These are phyloP conservation scores for Cecidostiba fungosa DNA, from an alignment of 2,888 invertebrate species.

Conservation along the genomic window DNA sequence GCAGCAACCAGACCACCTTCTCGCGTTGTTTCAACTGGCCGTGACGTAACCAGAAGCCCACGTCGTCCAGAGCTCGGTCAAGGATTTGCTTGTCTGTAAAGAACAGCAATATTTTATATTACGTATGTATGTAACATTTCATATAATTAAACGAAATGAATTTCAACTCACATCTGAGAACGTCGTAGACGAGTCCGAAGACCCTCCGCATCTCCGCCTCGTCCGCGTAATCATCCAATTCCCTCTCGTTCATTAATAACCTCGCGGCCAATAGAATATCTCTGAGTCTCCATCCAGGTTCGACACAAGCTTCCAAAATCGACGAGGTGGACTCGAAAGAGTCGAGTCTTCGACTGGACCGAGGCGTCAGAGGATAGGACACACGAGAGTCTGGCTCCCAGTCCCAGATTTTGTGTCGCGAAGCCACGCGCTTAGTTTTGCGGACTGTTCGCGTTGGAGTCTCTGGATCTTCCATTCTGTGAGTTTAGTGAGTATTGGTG, in stretches of 20 bases:
- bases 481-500: not conserved
- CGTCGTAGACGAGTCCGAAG: constrained; percentile 88
- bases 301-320: constrained; percentile 72
- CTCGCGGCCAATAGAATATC: constrained; percentile 74
- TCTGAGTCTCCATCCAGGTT: constrained; percentile 73
- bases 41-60: constrained; percentile 83
- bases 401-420: constrained; percentile 66
- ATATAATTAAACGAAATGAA: not conserved
- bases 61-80: constrained; percentile 84
- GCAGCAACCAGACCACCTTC: constrained; percentile 84
- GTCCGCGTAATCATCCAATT: constrained; percentile 76
- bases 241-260: constrained; percentile 67
- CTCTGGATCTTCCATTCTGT: constrained; percentile 32
- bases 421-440: not conserved
- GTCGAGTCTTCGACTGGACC: constrained; percentile 57
- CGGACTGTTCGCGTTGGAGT: not conserved
- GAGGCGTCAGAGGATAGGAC: constrained; percentile 65
- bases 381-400: constrained; percentile 68
- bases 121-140: too few relatives aligned
- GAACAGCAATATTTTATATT: not conserved
- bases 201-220: constrained; percentile 89
- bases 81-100: constrained; percentile 86
- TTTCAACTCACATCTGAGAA: constrained; percentile 85
- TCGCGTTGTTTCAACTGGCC: constrained; percentile 79
- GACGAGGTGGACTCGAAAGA: constrained; percentile 59